Evolutionary conservation across 2,113 vertebrate species (phyloP), one percentile per base, ranked within the genome.

Genomic region (Melanocharis versteri): DNA sequence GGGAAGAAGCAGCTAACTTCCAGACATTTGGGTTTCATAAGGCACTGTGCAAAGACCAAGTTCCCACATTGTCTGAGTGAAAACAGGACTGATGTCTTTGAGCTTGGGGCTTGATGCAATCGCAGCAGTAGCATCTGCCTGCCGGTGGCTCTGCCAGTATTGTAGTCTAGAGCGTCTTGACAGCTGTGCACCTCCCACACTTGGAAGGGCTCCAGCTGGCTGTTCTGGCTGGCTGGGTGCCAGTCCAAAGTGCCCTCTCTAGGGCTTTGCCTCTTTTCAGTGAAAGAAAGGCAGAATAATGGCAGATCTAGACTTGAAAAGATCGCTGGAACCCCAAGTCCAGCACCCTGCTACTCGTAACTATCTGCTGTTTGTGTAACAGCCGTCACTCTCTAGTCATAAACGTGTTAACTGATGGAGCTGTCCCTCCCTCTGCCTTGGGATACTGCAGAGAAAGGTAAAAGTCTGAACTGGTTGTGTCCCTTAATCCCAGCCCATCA

Each of bases 181-280:
- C 94, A 96, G 90, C 96, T 87, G 94, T 81, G 88, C 53, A 93
- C 94, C 92, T 95, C 95, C 95, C 87, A 90, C 90, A 71, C 64
- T 96, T 95, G 95, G 92, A 92, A 75, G 11, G 53, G 21, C 44
- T 96, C 93, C 96, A 97, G 92, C 68, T 93, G 87, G 93, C 91
- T 73, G 62, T 7, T 83, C 10, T 4, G 7, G 27, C 75, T 96
- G 92, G 87, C 92, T 92, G 17, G 18, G 58, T 8, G 18, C 94
- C 83, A 72, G 33, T 21, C 78, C 79, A 37, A 93, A 77, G 44
- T 83, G 44, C 56, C 75, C 47, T 83, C 47, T 45, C 40, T 30
- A 60, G 57, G 20, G 40, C 23, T 89, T 73, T 0, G 20, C 40
- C n/a, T 75, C 60, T 81, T 93, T 71, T 73, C 71, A 71, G 56